phyloP scores from a whole-genome alignment of 2,113 vertebrate species.

The Promerops cafer region DNA sequence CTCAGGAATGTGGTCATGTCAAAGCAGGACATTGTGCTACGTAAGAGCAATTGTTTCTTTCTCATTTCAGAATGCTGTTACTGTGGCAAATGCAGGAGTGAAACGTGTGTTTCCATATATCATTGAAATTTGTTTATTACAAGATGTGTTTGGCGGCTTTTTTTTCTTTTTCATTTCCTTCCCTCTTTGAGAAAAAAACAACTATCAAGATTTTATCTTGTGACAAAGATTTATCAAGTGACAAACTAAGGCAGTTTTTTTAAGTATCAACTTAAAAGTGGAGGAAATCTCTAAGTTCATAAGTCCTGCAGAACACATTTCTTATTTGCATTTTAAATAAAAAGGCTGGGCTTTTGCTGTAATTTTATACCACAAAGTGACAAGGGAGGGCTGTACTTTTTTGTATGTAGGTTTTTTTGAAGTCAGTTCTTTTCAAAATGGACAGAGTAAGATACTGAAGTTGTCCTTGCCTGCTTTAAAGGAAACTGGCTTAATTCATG shows the following conservation, averaged over 20 bases:
- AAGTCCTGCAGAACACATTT: neutral
- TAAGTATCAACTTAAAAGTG: neutral
- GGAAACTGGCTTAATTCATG: neutral
- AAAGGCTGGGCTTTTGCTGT: neutral
- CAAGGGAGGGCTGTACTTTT: neutral
- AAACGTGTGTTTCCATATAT: neutral
- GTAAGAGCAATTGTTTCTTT: neutral
- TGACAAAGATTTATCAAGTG: neutral
- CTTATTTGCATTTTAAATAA: constrained; percentile 52
- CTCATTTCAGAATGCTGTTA: neutral
- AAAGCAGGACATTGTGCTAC: neutral
- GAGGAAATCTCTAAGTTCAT: neutral
- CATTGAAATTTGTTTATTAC: neutral
- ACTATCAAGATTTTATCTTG: neutral
- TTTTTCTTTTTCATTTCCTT: neutral
- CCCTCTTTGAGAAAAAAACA: neutral
- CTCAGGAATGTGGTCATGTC: neutral
- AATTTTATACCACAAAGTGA: constrained; percentile 5
- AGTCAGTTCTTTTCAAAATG: neutral
- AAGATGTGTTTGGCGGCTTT: neutral
- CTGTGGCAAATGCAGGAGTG: neutral
- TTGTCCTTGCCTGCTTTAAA: neutral
- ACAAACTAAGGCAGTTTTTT: neutral
- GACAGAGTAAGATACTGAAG: neutral
- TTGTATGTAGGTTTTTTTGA: neutral